Conservation (phyloP, 1,140 invertebrate genomes). For the Nephotettix cincticeps region DNA sequence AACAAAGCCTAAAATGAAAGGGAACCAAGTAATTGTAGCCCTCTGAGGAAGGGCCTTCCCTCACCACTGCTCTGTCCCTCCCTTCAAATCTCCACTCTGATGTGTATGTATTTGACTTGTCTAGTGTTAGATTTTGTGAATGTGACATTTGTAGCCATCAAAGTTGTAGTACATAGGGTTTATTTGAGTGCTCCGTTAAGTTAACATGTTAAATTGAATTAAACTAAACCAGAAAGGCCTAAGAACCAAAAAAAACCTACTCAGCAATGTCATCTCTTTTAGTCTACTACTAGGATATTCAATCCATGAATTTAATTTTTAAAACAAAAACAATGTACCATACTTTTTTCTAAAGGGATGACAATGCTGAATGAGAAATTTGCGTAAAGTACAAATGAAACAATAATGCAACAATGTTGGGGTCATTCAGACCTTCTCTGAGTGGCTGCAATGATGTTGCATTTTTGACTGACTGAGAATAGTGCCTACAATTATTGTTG, state of each 20-base stretch:
- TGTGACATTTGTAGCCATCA: not conserved
- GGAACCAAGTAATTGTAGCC: not conserved
- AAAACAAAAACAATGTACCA: not conserved
- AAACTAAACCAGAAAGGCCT: no score
- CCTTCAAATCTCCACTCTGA: not conserved
- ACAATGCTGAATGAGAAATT: conserved; percentile 6
- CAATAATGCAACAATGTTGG: not conserved
- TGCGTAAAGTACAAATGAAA: not conserved
- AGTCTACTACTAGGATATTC: not conserved
- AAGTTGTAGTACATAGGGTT: not conserved
- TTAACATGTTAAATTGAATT: not conserved
- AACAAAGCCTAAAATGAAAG: not conserved
- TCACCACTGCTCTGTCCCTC: not conserved
- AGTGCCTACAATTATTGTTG: not conserved
- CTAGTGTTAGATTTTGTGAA: not conserved
- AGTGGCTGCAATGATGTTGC: no score
- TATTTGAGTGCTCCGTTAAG: not conserved
- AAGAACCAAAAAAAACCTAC: no score
- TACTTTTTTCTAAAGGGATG: not conserved
- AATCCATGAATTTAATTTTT: not conserved
- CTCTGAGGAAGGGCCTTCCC: not conserved
- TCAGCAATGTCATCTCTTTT: conserved; percentile 1
- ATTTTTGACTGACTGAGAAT: not conserved
- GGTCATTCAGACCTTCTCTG: not conserved
- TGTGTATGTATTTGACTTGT: not conserved